Base-by-base conservation (phyloP, 2,797 vertebrate species). In the Cichlasoma orientale region DNA sequence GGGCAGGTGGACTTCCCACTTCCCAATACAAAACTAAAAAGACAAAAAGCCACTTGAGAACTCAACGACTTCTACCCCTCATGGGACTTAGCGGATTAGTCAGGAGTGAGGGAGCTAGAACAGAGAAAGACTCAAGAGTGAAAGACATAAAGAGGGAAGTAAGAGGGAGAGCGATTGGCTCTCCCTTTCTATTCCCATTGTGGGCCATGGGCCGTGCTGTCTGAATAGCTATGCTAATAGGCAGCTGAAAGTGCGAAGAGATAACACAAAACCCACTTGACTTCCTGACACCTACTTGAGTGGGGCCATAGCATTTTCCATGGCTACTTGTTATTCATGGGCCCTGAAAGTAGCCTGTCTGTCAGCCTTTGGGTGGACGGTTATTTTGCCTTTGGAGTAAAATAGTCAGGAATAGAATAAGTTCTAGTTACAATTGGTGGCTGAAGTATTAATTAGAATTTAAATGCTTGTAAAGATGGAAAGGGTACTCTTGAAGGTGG, bases 211-310 rank as follows among this genome's bases (percentile, higher is more conserved):
- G 87, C 91, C 85, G 83, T 93, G 90, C 90, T 54, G 86, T 92
- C 90, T 94, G 94, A 95, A 95, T 94, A 92, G 94, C 93, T 94
- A 95, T 95, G 94, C 92, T 95, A 94, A 95, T 95, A 93, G 92
- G 87, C 92, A 94, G 93, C 93, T 92, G 93, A 95, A 94, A 92
- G 93, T 88, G 92, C 77, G 82, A 91, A 84, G 86, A 93, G 94
- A 95, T 96, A 96, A 95, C 93, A 92, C 91, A 94, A 94, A 94
- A 92, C 92, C 93, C 94, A 94, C 95, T 95, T 95, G 94, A 96
- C 95, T 95, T 92, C 82, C 90, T 94, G 94, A 95, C 94, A 93
- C 92, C 89, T 90, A 89, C 92, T 93, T 89, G 89, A 93, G 88
- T 91, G 86, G 83, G 91, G 90, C 93, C 93, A 86, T 77, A 54